A percentile compares a stretch with the other conserved stretches of the same genome.
Evolutionary conservation across 1,140 invertebrate genomes (phyloP).

Genomic region (Drosophila setifemur): DNA sequence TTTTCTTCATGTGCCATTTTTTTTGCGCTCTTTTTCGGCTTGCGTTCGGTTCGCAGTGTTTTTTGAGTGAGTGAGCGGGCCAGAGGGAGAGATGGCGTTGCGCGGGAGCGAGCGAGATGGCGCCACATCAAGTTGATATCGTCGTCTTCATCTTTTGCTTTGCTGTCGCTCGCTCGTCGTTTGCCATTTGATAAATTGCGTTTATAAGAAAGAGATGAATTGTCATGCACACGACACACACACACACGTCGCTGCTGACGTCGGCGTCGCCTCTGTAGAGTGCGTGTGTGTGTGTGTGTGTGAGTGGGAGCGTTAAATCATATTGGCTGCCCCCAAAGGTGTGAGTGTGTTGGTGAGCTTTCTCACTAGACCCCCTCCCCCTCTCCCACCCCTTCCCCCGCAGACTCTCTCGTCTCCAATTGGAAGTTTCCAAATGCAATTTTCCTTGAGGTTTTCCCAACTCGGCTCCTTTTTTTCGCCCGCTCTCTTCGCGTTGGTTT

Average conservation of each 20-base stretch:
- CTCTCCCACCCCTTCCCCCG: constrained; percentile 11
- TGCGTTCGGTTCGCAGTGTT: not conserved
- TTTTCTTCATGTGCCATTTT: constrained; percentile 75
- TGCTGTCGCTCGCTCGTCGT: constrained; percentile 82
- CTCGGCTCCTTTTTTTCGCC: constrained; percentile 36
- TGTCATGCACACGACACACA: constrained; percentile 79
- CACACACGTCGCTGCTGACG: constrained; percentile 11
- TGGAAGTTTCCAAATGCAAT: constrained; percentile 81
- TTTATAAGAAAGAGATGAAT: constrained; percentile 83
- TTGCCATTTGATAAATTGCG: constrained; percentile 82
- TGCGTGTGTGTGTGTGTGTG: constrained; percentile 23
- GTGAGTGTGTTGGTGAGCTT: constrained; percentile 47
- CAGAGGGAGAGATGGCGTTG: not conserved
- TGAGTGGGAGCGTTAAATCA: constrained; percentile 71
- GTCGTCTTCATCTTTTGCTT: constrained; percentile 81
- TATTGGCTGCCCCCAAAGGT: constrained; percentile 71
- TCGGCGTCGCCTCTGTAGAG: constrained; percentile 5
- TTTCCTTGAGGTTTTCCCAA: constrained; percentile 75
- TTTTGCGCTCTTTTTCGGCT: constrained; percentile 20
- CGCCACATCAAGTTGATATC: constrained; percentile 66
- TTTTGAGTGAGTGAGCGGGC: constrained; percentile 53
- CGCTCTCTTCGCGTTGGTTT: constrained; percentile 54
- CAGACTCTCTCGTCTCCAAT: constrained; percentile 65
- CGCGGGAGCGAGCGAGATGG: constrained; percentile 33
- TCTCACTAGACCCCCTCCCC: constrained; percentile 54